Conservation (phyloP, 1,140 invertebrate genomes). For the Zaprionus tsacasi region DNA sequence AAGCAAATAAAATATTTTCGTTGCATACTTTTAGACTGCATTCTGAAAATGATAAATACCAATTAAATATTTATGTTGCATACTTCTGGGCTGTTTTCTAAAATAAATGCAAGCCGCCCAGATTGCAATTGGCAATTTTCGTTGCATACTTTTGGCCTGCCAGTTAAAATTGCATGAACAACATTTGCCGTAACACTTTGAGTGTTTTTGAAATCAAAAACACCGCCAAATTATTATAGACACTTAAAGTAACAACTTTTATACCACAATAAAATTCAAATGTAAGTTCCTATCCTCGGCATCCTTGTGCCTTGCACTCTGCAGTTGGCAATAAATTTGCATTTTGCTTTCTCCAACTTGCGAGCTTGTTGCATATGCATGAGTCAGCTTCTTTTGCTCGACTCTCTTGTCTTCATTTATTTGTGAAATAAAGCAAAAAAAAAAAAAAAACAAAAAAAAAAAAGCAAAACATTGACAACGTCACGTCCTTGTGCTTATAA, state of each 20-base stretch:
- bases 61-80: neutral
- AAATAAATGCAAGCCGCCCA: neutral
- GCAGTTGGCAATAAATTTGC: slow-evolving; percentile 34
- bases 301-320: neutral
- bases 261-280: neutral
- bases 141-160: slow-evolving; percentile 39
- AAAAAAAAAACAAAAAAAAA: slow-evolving; percentile 3
- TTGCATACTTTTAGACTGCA: too few relatives aligned
- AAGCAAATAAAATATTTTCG: too few relatives aligned
- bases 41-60: too few relatives aligned
- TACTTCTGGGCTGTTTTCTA: neutral
- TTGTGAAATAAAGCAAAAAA: neutral
- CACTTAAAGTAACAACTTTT: neutral
- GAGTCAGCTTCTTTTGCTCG: slow-evolving; percentile 24
- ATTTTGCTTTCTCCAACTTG: slow-evolving; percentile 16
- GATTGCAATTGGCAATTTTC: neutral
- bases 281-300: neutral
- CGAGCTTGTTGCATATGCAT: slow-evolving; percentile 53
- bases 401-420: slow-evolving; percentile 20
- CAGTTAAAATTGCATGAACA: neutral
- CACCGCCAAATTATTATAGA: neutral
- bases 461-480: slow-evolving; percentile 47
- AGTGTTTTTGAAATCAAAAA: too few relatives aligned
- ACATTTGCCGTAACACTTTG: neutral
- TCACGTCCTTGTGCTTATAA: slow-evolving; percentile 54